Percentiles rank a stretch among this genome's conserved stretches.
phyloP scores from a whole-genome alignment of 2,888 invertebrate species.

The Acanthosepion esculentum region DNA sequence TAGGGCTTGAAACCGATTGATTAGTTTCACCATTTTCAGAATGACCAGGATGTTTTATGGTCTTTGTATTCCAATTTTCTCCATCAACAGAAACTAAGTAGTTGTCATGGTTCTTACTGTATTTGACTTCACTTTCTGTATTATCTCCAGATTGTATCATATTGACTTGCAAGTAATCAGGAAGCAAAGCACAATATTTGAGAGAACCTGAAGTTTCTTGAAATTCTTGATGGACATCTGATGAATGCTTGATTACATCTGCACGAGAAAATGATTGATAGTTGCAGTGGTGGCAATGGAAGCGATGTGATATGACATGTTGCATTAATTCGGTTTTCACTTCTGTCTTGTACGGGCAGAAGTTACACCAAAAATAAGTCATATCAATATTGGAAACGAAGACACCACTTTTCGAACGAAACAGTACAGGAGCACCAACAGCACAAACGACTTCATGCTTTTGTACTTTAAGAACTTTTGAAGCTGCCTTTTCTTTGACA shows the following conservation, averaged over 20 bases:
- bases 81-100: slow-evolving; percentile 48
- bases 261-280: slow-evolving; percentile 68
- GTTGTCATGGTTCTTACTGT: slow-evolving; percentile 49
- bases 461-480: slow-evolving; percentile 55
- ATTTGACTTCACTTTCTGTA: slow-evolving; percentile 7
- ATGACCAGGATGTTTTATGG: not conserved
- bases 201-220: slow-evolving; percentile 56
- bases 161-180: slow-evolving; percentile 59
- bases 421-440: slow-evolving; percentile 59
- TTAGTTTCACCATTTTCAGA: slow-evolving; percentile 25
- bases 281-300: slow-evolving; percentile 65
- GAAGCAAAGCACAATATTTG: slow-evolving; percentile 63
- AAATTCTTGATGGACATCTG: slow-evolving; percentile 60
- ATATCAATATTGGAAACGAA: slow-evolving; percentile 60
- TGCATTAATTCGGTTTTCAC: slow-evolving; percentile 59
- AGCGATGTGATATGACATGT: slow-evolving; percentile 66
- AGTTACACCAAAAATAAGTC: slow-evolving; percentile 68
- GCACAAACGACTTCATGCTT: slow-evolving; percentile 65
- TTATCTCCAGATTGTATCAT: slow-evolving; percentile 47
- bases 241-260: slow-evolving; percentile 63
- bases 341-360: slow-evolving; percentile 63
- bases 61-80: slow-evolving; percentile 34
- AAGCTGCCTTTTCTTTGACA: slow-evolving; percentile 55
- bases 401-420: slow-evolving; percentile 57
- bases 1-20: not conserved